A percentile compares a stretch with the other conserved stretches of the same genome.
phyloP scores from a whole-genome alignment of 2,113 vertebrate genomes.

The Amia ocellicauda region DNA sequence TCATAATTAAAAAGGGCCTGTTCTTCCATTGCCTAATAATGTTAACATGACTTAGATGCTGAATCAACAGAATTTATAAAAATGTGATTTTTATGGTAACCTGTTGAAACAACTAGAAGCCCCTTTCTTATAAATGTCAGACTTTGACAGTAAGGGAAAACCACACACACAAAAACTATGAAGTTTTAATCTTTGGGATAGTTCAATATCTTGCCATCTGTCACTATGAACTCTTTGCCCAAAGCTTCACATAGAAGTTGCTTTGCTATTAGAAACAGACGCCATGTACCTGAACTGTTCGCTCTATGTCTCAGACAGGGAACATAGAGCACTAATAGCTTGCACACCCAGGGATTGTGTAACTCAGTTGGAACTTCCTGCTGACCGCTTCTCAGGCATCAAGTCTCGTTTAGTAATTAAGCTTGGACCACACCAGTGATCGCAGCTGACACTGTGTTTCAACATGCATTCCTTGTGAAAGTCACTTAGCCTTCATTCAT shows the following conservation, averaged over 20 bases:
- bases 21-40: no score
- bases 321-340: conserved; percentile 34
- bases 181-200: neutral
- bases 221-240: conserved; percentile 1
- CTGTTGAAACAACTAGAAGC: no score
- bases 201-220: neutral
- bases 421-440: conserved; percentile 46
- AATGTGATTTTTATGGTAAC: no score
- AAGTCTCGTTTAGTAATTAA: conserved; percentile 47
- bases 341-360: conserved; percentile 43
- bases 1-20: no score
- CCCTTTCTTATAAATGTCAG: no score
- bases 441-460: conserved; percentile 59
- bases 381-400: conserved; percentile 33
- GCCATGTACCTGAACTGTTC: conserved; percentile 2
- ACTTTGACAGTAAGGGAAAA: neutral
- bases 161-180: no score
- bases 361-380: conserved; percentile 59
- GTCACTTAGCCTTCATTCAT: conserved; percentile 10
- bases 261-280: conserved; percentile 4
- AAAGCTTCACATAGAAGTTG: neutral
- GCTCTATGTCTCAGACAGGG: neutral
- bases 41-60: no score
- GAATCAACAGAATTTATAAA: no score
- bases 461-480: conserved; percentile 47